Evolutionary conservation across 2,113 vertebrate species (phyloP), one percentile per base, ranked within the genome.

Genomic region (Misgurnus mizolepis): DNA sequence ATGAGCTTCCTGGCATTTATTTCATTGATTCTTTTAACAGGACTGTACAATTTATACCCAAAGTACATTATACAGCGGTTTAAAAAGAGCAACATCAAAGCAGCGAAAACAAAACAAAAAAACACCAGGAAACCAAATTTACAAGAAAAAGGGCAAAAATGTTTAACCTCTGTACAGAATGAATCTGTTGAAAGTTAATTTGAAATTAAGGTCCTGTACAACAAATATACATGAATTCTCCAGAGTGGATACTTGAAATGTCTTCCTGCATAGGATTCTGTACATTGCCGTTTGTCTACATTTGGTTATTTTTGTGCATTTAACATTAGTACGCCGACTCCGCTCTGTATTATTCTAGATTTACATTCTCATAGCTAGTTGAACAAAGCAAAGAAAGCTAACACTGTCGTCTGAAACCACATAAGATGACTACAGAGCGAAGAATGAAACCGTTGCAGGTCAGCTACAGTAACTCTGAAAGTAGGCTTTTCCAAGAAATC

Each of bases 151-250:
- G 93, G 92, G 88, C 89, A 84, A 93, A 92, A 80, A 65, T 58
- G 91, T 95, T 95, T 91, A 94, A 94, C 94, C 92, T 95, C 88
- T 96, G 94, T 96, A 96, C 95, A 97, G 94, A 91, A 94, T 89
- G 89, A 94, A 94, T 90, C 93, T 93, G 93, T 93, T 95, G 95
- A 94, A 95, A 93, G 91, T 95, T 92, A 91, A 91, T 94, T 91
- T 93, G 93, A 94, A 96, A 96, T 95, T 86, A 88, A 90, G 95
- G 92, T 92, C 92, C 93, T 97, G 95, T 96, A 98, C 96, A 98
- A 94, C 92, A 96, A 85, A 95, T 97, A 95, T 95, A 98, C 96
- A 97, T 91, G 89, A 94, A 90, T 92, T 80, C 78, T 90, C 92
- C 91, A 95, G 92, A 94, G 94, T 93, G 93, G 94, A 96, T 95